These are phyloP conservation scores for Drosophila mauritiana DNA, from an alignment of 1,140 invertebrate species.

Conservation along the genomic window DNA sequence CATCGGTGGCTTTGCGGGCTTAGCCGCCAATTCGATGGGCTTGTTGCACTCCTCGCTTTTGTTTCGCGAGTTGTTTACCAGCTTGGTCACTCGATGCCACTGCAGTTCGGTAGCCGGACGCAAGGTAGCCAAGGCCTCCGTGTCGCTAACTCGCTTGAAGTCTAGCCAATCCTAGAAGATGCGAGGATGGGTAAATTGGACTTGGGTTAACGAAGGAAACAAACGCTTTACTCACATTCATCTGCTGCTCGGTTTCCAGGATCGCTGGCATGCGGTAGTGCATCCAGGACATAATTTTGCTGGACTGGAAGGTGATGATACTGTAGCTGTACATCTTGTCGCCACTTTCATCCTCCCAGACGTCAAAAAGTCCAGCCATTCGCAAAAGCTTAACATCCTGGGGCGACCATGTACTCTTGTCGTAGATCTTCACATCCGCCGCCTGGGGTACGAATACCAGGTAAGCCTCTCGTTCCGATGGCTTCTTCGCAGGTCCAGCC, in stretches of 20 bases:
- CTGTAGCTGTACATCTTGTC: conserved; percentile 90
- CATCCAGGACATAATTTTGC: conserved; percentile 88
- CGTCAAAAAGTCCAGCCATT: conserved; percentile 92
- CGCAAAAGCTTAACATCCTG: conserved; percentile 88
- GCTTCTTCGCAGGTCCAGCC: conserved; percentile 87
- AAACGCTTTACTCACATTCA: conserved; percentile 85
- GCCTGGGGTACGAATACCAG: conserved; percentile 89
- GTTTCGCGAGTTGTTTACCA: conserved; percentile 90
- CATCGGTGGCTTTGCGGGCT: conserved; percentile 50
- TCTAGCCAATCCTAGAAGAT: conserved; percentile 88
- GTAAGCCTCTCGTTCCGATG: conserved; percentile 86
- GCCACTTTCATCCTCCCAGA: conserved; percentile 87
- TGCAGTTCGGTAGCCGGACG: conserved; percentile 86
- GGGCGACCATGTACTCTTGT: conserved; percentile 86
- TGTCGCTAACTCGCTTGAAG: conserved; percentile 86
- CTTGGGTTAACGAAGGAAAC: too few species aligned
- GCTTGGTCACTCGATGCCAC: conserved; percentile 89
- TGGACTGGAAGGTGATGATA: conserved; percentile 91
- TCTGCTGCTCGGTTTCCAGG: conserved; percentile 88
- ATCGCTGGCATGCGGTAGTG: conserved; percentile 93
- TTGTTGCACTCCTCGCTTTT: conserved; percentile 89
- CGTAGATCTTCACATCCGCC: conserved; percentile 86
- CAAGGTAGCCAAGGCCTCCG: conserved; percentile 86
- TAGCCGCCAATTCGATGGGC: conserved; percentile 77
- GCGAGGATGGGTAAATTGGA: neutral